These are phyloP conservation scores for Odontophorus gujanensis DNA, from an alignment of 2,113 vertebrate genomes.

Conservation along the genomic window DNA sequence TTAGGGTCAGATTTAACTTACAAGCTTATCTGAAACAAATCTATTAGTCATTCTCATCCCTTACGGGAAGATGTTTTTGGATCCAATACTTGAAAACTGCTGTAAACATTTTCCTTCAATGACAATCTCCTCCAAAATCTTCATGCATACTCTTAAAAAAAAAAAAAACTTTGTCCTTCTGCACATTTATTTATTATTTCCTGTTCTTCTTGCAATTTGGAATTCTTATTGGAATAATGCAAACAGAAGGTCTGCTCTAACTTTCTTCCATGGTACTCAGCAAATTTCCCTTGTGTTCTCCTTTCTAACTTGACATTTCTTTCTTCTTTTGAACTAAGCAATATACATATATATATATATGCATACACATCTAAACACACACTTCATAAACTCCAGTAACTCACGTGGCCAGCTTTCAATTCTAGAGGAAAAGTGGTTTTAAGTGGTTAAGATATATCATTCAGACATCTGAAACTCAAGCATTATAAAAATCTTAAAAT, in stretches of 20 bases:
- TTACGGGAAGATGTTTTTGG: neutral
- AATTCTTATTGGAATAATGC: neutral
- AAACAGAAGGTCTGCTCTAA: conserved; percentile 7
- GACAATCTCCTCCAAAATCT: neutral
- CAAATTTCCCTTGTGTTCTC: neutral
- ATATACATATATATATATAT: neutral
- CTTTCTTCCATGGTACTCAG: neutral
- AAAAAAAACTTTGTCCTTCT: neutral
- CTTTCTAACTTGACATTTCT: neutral
- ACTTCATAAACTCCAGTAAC: neutral
- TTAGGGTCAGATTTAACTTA: conserved; percentile 14
- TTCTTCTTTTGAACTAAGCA: neutral
- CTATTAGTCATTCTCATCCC: neutral
- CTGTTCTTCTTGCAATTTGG: neutral
- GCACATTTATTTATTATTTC: neutral
- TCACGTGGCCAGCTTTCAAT: neutral
- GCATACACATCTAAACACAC: neutral
- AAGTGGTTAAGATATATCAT: neutral
- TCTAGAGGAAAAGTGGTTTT: neutral
- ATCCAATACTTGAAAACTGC: neutral
- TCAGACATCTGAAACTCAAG: neutral
- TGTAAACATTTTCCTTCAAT: neutral
- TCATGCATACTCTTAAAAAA: neutral
- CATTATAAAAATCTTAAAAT: neutral
- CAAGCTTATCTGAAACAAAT: neutral